Evolutionary conservation across 2,113 vertebrate genomes (phyloP), one percentile per base, ranked within the genome.

Genomic region (Python bivittatus): DNA sequence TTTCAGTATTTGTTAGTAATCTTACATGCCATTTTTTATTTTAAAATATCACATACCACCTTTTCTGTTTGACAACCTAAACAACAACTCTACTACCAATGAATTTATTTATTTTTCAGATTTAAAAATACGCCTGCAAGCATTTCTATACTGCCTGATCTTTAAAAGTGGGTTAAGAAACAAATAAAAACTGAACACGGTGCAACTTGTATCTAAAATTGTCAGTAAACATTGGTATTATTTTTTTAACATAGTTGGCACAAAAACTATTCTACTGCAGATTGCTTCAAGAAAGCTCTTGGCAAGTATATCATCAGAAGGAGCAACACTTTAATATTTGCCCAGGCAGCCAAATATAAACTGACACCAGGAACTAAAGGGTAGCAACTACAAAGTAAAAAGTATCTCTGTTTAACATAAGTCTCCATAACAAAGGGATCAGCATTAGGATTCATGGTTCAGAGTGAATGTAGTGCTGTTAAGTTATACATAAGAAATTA

Each of bases 241-340:
- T 96, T 98, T 91, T 98, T 98, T 97, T 98, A 97, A 98, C 98
- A 98, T 98, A 98, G 97, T 97, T 98, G 98, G 97, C 97, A 98
- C 97, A 98, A 98, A 98, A 97, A 96, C 95, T 95, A 95, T 96
- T 97, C 94, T 94, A 96, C 94, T 93, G 94, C 96, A 97, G 97
- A 98, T 97, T 98, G 98, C 98, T 98, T 96, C 97, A 98, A 98
- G 98, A 98, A 93, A 29, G 98, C 98, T 98, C 97, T 98, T 98
- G 98, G 98, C 98, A 98, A 98, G 97, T 98, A 98, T 97, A 98
- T 98, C 98, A 98, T 95, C 98, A 97, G 97, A 98, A 94, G 96
- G 95, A 97, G 97, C 96, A 96, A 98, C 98, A 98, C 98, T 98
- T 98, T 98, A 98, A 98, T 98, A 98, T 98, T 98, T 98, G 97